These are phyloP conservation scores for Anthopleura sola DNA, from an alignment of 64 coral and sea anemone species.

Conservation along the genomic window DNA sequence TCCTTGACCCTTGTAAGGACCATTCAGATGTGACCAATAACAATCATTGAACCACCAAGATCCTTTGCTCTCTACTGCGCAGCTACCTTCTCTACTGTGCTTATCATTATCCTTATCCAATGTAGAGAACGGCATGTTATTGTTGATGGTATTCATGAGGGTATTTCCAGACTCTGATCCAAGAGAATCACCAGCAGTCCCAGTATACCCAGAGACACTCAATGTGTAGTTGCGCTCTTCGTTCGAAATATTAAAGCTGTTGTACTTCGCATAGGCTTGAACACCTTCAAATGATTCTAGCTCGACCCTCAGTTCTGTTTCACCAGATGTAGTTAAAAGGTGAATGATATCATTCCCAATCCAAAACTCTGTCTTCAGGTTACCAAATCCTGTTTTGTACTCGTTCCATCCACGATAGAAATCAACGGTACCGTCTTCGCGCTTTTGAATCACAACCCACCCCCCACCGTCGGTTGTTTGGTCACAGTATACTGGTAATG, in stretches of 20 bases:
- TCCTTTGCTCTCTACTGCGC: not conserved
- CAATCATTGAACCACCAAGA: slow-evolving; percentile 34
- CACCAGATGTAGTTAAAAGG: not conserved
- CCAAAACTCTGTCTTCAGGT: slow-evolving; percentile 37
- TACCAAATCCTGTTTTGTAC: slow-evolving; percentile 44
- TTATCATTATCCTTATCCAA: slow-evolving; percentile 31
- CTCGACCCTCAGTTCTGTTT: slow-evolving; percentile 24
- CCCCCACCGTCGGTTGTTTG: slow-evolving; percentile 49
- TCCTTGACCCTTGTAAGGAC: not conserved
- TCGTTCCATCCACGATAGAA: slow-evolving; percentile 31
- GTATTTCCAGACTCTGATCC: not conserved
- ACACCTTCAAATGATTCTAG: not conserved
- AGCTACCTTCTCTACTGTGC: not conserved
- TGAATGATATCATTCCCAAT: slow-evolving; percentile 50
- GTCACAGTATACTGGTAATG: slow-evolving; percentile 37
- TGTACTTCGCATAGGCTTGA: slow-evolving; percentile 28
- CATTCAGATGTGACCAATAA: slow-evolving; percentile 2
- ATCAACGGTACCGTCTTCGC: not conserved
- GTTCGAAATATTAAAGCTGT: slow-evolving; percentile 8
- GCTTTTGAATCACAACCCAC: slow-evolving; percentile 42
- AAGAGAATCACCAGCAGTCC: slow-evolving; percentile 26
- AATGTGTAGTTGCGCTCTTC: not conserved
- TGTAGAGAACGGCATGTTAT: slow-evolving; percentile 27
- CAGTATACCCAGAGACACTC: slow-evolving; percentile 9
- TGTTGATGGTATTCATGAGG: not conserved